Conservation (phyloP, 2,113 vertebrate genomes). For the Hemichromis elongatus region DNA sequence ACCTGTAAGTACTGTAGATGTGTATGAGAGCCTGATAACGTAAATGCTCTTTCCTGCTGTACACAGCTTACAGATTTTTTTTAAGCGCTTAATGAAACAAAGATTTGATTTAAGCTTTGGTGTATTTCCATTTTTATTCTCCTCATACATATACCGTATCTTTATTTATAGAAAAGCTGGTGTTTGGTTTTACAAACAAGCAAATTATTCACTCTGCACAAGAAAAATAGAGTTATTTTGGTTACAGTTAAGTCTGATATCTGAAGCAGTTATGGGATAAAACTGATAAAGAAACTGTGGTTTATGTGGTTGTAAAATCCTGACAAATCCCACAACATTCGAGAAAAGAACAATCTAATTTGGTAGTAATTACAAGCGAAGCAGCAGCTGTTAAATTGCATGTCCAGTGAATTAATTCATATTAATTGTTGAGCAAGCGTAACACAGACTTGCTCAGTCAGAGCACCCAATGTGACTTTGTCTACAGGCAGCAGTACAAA, state of each 20-base stretch:
- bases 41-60: not conserved
- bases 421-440: not conserved
- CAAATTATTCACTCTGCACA: not conserved
- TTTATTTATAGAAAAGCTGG: not conserved
- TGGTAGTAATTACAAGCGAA: not conserved
- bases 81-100: not conserved
- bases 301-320: not conserved
- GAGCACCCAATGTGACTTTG: not conserved
- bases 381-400: not conserved
- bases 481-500: not conserved
- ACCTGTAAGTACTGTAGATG: not conserved
- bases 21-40: not conserved
- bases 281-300: not conserved
- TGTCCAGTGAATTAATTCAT: not conserved
- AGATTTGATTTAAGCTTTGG: not conserved
- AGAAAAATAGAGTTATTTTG: not conserved
- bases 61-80: not conserved
- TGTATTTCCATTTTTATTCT: not conserved
- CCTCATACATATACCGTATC: not conserved
- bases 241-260: not conserved
- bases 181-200: not conserved
- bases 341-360: not conserved
- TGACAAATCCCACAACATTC: not conserved
- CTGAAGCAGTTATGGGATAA: not conserved
- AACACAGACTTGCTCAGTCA: not conserved